These are phyloP conservation scores for Nothobranchius furzeri DNA, from an alignment of 2,113 vertebrate species.

Conservation along the genomic window DNA sequence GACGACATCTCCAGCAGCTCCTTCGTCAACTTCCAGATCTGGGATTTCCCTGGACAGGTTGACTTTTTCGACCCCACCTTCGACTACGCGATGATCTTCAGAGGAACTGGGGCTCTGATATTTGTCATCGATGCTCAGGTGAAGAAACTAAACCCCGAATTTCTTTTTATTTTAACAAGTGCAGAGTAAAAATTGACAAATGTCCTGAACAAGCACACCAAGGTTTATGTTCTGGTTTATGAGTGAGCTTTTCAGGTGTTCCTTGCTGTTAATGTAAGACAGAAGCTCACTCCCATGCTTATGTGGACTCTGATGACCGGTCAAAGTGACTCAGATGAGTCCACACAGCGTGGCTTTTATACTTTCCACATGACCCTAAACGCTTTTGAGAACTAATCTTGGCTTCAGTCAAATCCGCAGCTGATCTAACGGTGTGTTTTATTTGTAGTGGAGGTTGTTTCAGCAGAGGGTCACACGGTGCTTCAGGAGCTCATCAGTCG, in stretches of 20 bases:
- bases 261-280: too few species aligned
- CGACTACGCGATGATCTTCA: conserved; percentile 99
- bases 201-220: too few species aligned
- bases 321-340: too few species aligned
- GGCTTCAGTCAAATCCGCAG: neutral
- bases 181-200: too few species aligned
- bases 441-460: conserved; percentile 32
- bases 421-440: conserved; percentile 41
- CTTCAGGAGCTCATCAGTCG: too few species aligned
- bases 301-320: conserved; percentile 82
- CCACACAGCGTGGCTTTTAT: conserved; percentile 37
- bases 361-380: conserved; percentile 17
- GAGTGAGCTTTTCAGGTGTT: too few species aligned
- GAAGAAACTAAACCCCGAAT: too few species aligned
- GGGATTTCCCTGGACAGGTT: conserved; percentile 98
- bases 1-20: conserved; percentile 99
- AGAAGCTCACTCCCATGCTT: too few species aligned
- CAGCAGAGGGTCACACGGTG: neutral
- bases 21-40: conserved; percentile 99
- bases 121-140: conserved; percentile 99
- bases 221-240: too few species aligned
- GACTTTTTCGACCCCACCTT: conserved; percentile 98
- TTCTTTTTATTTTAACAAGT: too few species aligned
- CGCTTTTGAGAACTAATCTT: conserved; percentile 49
- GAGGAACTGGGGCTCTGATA: conserved; percentile 94